phyloP scores from a whole-genome alignment of 2,797 vertebrate genomes.

The Xenentodon cancila region DNA sequence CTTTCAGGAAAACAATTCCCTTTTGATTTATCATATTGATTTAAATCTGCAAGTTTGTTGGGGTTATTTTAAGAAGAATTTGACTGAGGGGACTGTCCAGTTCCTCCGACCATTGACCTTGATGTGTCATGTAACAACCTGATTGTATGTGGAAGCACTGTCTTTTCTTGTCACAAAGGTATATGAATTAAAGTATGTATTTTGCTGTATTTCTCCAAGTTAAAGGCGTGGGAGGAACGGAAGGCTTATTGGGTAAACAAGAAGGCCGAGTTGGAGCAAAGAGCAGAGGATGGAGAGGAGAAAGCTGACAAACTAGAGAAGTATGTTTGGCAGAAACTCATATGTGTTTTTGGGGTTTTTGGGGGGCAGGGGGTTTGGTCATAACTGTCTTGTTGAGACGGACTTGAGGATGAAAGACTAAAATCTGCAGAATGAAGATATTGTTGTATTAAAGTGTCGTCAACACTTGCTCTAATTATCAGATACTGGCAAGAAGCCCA shows the following conservation, averaged over 20 bases:
- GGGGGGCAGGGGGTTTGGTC: no score
- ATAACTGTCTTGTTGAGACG: neutral
- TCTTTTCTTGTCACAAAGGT: neutral
- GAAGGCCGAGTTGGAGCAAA: slow-evolving; percentile 84
- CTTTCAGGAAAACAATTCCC: slow-evolving; percentile 31
- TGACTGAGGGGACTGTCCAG: neutral
- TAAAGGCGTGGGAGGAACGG: slow-evolving; percentile 81
- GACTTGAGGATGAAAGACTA: neutral
- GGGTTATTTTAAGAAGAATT: slow-evolving; percentile 33
- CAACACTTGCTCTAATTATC: slow-evolving; percentile 29
- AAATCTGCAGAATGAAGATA: slow-evolving; percentile 4
- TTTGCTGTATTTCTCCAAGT: slow-evolving; percentile 65
- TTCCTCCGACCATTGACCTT: slow-evolving; percentile 21
- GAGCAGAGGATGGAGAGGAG: slow-evolving; percentile 87
- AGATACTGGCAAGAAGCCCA: slow-evolving; percentile 93
- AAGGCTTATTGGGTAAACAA: slow-evolving; percentile 82
- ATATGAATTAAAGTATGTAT: neutral
- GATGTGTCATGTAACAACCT: neutral
- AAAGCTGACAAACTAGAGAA: slow-evolving; percentile 91
- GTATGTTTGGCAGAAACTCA: slow-evolving; percentile 46
- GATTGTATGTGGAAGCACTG: neutral
- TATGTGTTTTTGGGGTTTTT: neutral
- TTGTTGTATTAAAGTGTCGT: slow-evolving; percentile 14
- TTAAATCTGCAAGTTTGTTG: slow-evolving; percentile 25
- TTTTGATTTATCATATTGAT: slow-evolving; percentile 14